A percentile compares a stretch with the other conserved stretches of the same genome.
These are phyloP conservation scores for Meandrusa payeni DNA, from an alignment of 2,888 invertebrate species.

Conservation along the genomic window DNA sequence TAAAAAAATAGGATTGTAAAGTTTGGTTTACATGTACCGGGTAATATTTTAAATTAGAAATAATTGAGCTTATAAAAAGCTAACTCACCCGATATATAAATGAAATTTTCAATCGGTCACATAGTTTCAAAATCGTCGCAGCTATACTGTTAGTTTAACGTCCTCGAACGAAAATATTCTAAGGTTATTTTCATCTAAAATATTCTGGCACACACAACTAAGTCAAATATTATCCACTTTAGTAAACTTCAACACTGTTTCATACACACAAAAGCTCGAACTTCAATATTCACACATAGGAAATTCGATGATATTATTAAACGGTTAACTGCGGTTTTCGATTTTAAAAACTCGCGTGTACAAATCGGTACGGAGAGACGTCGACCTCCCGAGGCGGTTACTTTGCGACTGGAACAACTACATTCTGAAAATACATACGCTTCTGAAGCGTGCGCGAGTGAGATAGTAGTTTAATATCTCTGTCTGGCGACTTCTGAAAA, in stretches of 20 bases:
- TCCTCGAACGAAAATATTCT: slow-evolving; percentile 29
- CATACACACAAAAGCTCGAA: not conserved
- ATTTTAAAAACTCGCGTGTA: slow-evolving; percentile 20
- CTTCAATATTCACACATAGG: not conserved
- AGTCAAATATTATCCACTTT: slow-evolving; percentile 6
- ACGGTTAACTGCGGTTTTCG: slow-evolving; percentile 2
- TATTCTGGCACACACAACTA: slow-evolving; percentile 24
- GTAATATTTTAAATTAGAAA: too few species aligned
- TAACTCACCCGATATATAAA: slow-evolving; percentile 18
- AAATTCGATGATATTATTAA: not conserved
- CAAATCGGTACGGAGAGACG: not conserved
- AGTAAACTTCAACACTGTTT: slow-evolving; percentile 3
- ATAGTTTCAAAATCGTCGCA: slow-evolving; percentile 5
- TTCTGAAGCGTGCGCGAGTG: slow-evolving; percentile 21
- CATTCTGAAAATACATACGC: slow-evolving; percentile 28
- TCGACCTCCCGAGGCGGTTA: slow-evolving; percentile 2
- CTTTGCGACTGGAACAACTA: slow-evolving; percentile 24
- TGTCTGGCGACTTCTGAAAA: slow-evolving; percentile 26
- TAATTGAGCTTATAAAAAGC: too few species aligned
- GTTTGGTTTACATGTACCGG: too few species aligned
- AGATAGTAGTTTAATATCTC: slow-evolving; percentile 6
- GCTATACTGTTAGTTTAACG: slow-evolving; percentile 21
- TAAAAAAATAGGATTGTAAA: too few species aligned
- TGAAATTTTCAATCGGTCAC: not conserved
- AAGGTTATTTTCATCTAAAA: slow-evolving; percentile 27